These are phyloP conservation scores for Chelidonichthys spinosus DNA, from an alignment of 2,797 vertebrate genomes.

Conservation along the genomic window DNA sequence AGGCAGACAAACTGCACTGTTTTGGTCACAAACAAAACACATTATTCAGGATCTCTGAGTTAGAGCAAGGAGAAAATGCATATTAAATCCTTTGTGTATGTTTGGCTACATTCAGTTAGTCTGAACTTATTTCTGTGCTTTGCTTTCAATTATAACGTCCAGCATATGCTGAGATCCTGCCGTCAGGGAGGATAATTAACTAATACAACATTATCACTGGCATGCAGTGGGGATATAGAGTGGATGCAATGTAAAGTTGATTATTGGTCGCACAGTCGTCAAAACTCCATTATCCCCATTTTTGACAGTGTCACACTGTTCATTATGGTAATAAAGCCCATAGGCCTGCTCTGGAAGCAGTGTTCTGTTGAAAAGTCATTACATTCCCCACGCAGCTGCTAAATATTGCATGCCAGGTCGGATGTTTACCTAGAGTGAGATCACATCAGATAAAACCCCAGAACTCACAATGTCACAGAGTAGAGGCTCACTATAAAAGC, in stretches of 20 bases:
- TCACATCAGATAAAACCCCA: constrained; percentile 67
- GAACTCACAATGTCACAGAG: constrained; percentile 36
- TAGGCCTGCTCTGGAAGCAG: neutral
- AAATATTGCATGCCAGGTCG: constrained; percentile 64
- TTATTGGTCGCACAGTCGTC: neutral
- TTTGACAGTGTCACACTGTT: constrained; percentile 13
- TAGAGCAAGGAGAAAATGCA: neutral
- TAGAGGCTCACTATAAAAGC: constrained; percentile 42
- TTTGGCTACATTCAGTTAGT: constrained; percentile 7
- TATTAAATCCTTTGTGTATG: neutral
- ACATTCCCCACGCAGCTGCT: constrained; percentile 67
- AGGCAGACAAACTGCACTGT: constrained; percentile 23
- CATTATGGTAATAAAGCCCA: constrained; percentile 1
- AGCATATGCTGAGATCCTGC: neutral
- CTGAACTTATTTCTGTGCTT: neutral
- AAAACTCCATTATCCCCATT: neutral
- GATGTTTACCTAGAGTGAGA: constrained; percentile 77
- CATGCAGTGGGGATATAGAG: neutral
- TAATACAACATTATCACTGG: neutral
- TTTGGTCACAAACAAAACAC: constrained; percentile 11
- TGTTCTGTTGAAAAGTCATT: constrained; percentile 43
- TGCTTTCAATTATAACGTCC: neutral
- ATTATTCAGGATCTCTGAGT: neutral
- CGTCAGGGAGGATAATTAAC: neutral
- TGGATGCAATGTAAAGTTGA: neutral